These are phyloP conservation scores for Dipodomys stephensi DNA, from an alignment of 2,113 vertebrate genomes.

Conservation along the genomic window DNA sequence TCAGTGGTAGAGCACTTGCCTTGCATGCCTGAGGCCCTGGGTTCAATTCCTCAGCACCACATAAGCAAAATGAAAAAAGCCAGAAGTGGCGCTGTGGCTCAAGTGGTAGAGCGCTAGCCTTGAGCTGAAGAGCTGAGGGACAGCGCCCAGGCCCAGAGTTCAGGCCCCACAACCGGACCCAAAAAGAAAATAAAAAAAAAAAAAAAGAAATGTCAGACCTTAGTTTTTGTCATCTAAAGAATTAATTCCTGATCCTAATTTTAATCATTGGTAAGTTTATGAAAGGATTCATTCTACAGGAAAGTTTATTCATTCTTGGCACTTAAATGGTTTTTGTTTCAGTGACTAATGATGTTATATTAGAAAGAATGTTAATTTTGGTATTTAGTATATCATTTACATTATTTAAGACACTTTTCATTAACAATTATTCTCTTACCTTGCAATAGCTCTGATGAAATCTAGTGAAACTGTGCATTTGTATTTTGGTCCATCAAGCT, in stretches of 20 bases:
- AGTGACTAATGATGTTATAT: constrained; percentile 56
- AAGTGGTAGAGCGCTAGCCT: no score
- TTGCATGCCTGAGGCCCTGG: no score
- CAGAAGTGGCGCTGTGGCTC: no score
- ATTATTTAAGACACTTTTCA: constrained; percentile 51
- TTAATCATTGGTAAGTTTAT: constrained; percentile 42
- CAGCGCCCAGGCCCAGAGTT: no score
- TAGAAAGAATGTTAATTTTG: constrained; percentile 59
- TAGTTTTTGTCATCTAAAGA: constrained; percentile 21
- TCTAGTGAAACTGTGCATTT: constrained; percentile 97
- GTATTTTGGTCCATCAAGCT: constrained; percentile 96
- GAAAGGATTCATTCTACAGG: constrained; percentile 27
- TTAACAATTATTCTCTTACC: constrained; percentile 85
- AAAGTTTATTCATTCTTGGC: constrained; percentile 28
- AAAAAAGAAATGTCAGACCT: neutral
- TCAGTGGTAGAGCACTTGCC: no score
- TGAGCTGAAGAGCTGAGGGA: no score
- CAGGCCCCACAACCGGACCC: no score
- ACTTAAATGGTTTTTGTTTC: constrained; percentile 60
- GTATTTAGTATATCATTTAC: constrained; percentile 64
- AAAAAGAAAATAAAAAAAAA: no score
- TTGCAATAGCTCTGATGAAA: constrained; percentile 95
- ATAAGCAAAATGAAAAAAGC: no score
- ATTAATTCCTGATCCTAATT: constrained; percentile 13
- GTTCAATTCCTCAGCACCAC: no score